Evolutionary conservation across 2,888 invertebrate genomes (phyloP).

Genomic region (Pandemis cinnamomeana): DNA sequence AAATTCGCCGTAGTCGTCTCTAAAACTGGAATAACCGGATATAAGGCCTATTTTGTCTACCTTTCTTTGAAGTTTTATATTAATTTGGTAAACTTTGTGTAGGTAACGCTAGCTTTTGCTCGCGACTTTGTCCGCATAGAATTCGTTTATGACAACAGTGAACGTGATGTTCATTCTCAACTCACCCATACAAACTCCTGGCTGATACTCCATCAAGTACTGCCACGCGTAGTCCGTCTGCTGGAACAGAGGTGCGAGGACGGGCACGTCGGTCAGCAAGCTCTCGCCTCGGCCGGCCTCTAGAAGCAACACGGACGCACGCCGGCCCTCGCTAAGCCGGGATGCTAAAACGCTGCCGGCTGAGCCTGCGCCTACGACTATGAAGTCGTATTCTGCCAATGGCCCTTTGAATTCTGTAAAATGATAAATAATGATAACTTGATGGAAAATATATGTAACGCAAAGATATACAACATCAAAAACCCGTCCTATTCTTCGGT

Average conservation of each 20-base stretch:
- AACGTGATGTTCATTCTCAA: neutral
- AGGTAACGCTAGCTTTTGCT: too few relatives aligned
- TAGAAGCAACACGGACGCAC: constrained; percentile 76
- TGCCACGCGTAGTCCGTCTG: constrained; percentile 78
- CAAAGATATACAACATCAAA: too few relatives aligned
- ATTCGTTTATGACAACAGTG: neutral
- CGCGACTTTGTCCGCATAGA: too few relatives aligned
- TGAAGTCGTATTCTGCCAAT: constrained; percentile 74
- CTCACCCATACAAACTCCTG: constrained; percentile 79
- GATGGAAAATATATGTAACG: too few relatives aligned
- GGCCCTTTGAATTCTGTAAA: constrained; percentile 71
- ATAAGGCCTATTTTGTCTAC: neutral
- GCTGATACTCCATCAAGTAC: constrained; percentile 83
- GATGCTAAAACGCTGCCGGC: constrained; percentile 82
- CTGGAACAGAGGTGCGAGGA: constrained; percentile 73
- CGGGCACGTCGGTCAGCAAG: constrained; percentile 71
- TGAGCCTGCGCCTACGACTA: constrained; percentile 83
- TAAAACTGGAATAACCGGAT: constrained; percentile 7
- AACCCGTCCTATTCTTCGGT: too few relatives aligned
- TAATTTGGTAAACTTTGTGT: neutral
- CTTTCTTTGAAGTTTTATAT: neutral
- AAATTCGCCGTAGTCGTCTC: neutral
- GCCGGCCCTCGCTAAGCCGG: constrained; percentile 74
- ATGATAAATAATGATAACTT: neutral
- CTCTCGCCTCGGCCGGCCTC: constrained; percentile 80